These are phyloP conservation scores for Eurois occulta DNA, from an alignment of 2,888 invertebrate species.

Conservation along the genomic window DNA sequence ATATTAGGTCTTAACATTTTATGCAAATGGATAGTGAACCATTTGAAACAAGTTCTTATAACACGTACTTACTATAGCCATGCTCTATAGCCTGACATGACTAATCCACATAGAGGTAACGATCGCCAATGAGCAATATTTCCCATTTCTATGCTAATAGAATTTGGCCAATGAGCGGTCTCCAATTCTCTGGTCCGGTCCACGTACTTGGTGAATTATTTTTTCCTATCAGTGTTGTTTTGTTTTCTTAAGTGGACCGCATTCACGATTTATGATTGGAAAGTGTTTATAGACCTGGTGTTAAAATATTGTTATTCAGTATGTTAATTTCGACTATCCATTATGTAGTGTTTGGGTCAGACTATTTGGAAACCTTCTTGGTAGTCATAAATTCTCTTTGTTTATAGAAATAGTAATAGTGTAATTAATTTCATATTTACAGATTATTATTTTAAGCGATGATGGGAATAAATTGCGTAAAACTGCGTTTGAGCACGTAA, in stretches of 20 bases:
- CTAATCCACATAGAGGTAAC: slow-evolving; percentile 69
- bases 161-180: slow-evolving; percentile 74
- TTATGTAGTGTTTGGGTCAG: slow-evolving; percentile 9
- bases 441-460: not conserved
- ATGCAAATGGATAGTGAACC: no score
- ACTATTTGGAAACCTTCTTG: slow-evolving; percentile 31
- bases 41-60: not conserved
- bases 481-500: no score
- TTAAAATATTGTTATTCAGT: slow-evolving; percentile 46
- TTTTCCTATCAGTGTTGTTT: slow-evolving; percentile 69
- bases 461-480: not conserved
- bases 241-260: slow-evolving; percentile 66
- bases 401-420: not conserved
- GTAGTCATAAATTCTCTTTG: slow-evolving; percentile 37
- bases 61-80: not conserved
- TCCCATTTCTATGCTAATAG: slow-evolving; percentile 81
- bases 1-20: no score
- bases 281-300: slow-evolving; percentile 28
- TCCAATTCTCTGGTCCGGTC: slow-evolving; percentile 13
- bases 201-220: slow-evolving; percentile 69
- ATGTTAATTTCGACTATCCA: slow-evolving; percentile 36
- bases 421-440: not conserved
- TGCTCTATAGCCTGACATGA: slow-evolving; percentile 53
- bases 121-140: slow-evolving; percentile 76
- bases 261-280: slow-evolving; percentile 46